Percentiles rank a stretch among this genome's conserved stretches.
Conservation (phyloP, 1,140 invertebrate species). For the Lasaia peninsularis region DNA sequence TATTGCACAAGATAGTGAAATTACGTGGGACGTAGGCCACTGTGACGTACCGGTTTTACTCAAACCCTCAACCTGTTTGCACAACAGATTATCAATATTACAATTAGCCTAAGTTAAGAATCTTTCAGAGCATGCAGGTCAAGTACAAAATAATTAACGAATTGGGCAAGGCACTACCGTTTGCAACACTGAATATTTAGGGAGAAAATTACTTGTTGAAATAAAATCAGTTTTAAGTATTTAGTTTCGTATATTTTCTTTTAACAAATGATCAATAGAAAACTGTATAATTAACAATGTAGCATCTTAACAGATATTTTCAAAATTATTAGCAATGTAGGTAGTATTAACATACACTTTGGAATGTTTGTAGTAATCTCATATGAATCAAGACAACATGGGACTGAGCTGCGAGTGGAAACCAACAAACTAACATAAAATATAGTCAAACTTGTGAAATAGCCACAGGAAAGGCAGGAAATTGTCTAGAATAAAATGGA, state of each 20-base stretch:
- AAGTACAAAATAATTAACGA: conserved; percentile 64
- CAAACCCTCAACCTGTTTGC: conserved; percentile 45
- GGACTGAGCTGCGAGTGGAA: conserved; percentile 19
- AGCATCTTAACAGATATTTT: conserved; percentile 75
- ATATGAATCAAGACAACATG: conserved; percentile 60
- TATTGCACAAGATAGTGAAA: conserved; percentile 54
- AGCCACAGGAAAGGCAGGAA: conserved; percentile 34
- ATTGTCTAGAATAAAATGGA: conserved; percentile 49
- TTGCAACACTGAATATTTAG: not conserved
- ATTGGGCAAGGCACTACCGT: conserved; percentile 16
- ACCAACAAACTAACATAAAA: conserved; percentile 13
- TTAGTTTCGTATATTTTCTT: conserved; percentile 78
- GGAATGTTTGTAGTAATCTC: conserved; percentile 75
- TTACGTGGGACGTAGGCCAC: conserved; percentile 28
- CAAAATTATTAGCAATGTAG: conserved; percentile 74
- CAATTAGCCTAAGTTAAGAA: conserved; percentile 35
- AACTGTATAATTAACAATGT: conserved; percentile 78
- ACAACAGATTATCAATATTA: conserved; percentile 37
- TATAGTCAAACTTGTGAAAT: conserved; percentile 54
- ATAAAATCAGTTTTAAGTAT: conserved; percentile 67
- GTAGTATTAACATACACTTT: conserved; percentile 76
- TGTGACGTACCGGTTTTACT: conserved; percentile 35
- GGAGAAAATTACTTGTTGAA: conserved; percentile 29
- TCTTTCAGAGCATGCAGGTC: conserved; percentile 55
- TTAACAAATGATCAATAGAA: conserved; percentile 78